Conservation (phyloP, 53 echinoderm and acorn worm genomes). For the Holothuria scabra region DNA sequence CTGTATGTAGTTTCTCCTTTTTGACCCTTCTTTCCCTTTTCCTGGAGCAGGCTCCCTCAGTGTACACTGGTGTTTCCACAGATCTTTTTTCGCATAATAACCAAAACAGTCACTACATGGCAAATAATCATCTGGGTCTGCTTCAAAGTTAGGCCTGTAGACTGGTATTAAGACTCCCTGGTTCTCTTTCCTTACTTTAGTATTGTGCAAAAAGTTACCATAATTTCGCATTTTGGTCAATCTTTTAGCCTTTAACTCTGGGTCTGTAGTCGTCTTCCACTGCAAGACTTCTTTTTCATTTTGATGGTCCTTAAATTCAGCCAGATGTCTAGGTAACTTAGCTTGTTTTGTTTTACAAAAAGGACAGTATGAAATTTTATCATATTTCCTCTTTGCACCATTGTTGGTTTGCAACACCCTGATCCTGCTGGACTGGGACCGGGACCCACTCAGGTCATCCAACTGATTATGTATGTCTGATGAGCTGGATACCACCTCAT, state of each 20-base stretch:
- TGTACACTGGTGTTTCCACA: constrained; percentile 72
- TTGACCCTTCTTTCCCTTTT: neutral
- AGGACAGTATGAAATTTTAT: constrained; percentile 65
- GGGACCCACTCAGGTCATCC: neutral
- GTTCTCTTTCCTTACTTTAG: constrained; percentile 56
- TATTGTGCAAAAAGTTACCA: constrained; percentile 75
- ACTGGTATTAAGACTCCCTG: constrained; percentile 56
- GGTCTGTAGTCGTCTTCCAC: constrained; percentile 62
- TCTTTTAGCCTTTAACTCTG: constrained; percentile 56
- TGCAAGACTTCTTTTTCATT: constrained; percentile 56
- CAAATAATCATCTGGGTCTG: constrained; percentile 47
- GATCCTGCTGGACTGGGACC: constrained; percentile 17
- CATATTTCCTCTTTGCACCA: constrained; percentile 65
- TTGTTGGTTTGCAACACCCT: constrained; percentile 65
- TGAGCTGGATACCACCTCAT: constrained; percentile 17
- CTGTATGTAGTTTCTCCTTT: constrained; percentile 16
- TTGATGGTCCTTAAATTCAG: constrained; percentile 57
- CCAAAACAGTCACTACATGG: constrained; percentile 59
- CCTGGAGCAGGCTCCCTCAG: neutral
- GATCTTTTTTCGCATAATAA: constrained; percentile 53
- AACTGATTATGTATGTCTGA: neutral
- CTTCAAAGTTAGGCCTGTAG: constrained; percentile 54
- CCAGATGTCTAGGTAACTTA: constrained; percentile 65
- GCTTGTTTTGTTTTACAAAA: constrained; percentile 55
- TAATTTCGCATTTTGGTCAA: constrained; percentile 72